Evolutionary conservation across 2,797 vertebrate species (phyloP).

Genomic region (Acipenser oxyrinchus): DNA sequence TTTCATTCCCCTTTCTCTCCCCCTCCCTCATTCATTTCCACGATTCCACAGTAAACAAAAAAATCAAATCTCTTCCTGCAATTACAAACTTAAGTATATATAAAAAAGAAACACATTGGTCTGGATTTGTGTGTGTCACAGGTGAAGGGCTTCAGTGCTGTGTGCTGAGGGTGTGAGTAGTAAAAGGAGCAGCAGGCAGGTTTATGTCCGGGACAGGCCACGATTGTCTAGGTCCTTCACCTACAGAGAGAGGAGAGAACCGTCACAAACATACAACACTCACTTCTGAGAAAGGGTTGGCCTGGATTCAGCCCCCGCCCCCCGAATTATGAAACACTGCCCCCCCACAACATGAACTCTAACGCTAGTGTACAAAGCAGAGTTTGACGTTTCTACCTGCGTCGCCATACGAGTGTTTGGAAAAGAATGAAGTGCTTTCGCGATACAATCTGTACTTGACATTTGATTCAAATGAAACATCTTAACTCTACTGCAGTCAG

Average conservation of each 20-base stretch:
- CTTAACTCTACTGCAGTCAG: no score
- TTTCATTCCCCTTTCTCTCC: slow-evolving; percentile 39
- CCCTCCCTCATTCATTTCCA: slow-evolving; percentile 31
- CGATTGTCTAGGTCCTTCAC: slow-evolving; percentile 97
- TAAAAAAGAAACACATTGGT: slow-evolving; percentile 49
- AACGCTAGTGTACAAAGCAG: no score
- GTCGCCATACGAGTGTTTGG: no score
- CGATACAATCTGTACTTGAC: no score
- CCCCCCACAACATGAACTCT: no score
- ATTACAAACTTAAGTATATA: slow-evolving; percentile 70
- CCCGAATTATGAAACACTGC: no score
- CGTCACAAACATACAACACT: background rate
- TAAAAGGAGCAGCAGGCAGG: slow-evolving; percentile 10
- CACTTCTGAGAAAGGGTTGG: no score
- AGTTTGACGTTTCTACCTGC: no score
- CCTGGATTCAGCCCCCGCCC: no score
- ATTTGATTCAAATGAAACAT: no score
- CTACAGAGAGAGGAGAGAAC: slow-evolving; percentile 40
- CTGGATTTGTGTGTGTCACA: slow-evolving; percentile 56
- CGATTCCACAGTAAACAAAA: slow-evolving; percentile 32
- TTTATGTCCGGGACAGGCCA: slow-evolving; percentile 90
- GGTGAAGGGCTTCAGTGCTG: slow-evolving; percentile 76
- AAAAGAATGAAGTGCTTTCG: slow-evolving; percentile 25
- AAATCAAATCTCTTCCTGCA: slow-evolving; percentile 51
- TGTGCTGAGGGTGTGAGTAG: slow-evolving; percentile 34